Evolutionary conservation across 2,888 invertebrate genomes (phyloP).

Genomic region (Alviniconcha strummeri): DNA sequence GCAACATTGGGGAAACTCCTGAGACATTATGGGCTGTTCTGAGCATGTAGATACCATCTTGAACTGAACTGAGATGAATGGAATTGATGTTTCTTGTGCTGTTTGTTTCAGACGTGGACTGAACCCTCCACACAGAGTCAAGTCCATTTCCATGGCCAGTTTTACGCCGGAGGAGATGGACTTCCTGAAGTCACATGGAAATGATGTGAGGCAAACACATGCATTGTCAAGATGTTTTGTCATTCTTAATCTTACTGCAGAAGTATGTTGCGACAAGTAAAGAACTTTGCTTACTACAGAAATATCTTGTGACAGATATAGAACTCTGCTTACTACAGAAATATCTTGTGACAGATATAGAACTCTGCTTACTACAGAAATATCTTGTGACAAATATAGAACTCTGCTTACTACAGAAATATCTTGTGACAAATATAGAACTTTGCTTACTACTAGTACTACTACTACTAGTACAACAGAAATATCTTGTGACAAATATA

Average conservation of each 20-base stretch:
- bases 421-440: not conserved
- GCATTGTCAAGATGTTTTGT: too few relatives aligned
- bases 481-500: not conserved
- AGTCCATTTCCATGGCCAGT: constrained; percentile 98
- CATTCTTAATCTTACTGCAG: too few relatives aligned
- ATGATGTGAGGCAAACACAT: constrained; percentile 77
- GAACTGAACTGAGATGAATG: too few relatives aligned
- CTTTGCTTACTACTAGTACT: not conserved
- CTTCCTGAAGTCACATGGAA: constrained; percentile 90
- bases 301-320: too few relatives aligned
- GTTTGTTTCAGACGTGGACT: constrained; percentile 87
- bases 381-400: not conserved
- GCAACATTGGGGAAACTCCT: too few relatives aligned
- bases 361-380: not conserved
- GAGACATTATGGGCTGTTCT: too few relatives aligned
- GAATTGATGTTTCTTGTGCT: too few relatives aligned
- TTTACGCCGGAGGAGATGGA: constrained; percentile 97
- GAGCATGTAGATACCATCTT: too few relatives aligned
- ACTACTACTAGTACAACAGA: too few relatives aligned
- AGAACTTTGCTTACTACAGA: too few relatives aligned
- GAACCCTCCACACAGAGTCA: constrained; percentile 97
- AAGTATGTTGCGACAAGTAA: too few relatives aligned
- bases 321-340: not conserved
- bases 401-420: not conserved
- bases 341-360: not conserved